Evolutionary conservation across 2,888 invertebrate genomes (phyloP).

Genomic region (Drosophila seclusa): DNA sequence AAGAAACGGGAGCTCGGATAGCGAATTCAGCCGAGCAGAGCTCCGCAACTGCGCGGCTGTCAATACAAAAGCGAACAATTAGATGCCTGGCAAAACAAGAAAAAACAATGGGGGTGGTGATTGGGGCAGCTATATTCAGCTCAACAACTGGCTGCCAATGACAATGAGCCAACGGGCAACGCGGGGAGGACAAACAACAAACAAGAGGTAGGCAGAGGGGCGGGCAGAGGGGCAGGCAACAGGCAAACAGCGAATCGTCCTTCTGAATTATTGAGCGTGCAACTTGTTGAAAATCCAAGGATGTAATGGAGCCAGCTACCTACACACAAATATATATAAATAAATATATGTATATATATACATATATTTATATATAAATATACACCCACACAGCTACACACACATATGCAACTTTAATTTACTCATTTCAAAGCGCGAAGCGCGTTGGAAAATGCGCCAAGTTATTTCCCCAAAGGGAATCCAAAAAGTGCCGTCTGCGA

Average conservation of each 20-base stretch:
- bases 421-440: slow-evolving; percentile 63
- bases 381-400: neutral
- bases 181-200: slow-evolving; percentile 8
- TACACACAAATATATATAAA: slow-evolving; percentile 4
- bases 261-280: slow-evolving; percentile 76
- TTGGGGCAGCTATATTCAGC: slow-evolving; percentile 6
- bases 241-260: slow-evolving; percentile 69
- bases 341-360: neutral
- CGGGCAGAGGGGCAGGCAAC: slow-evolving; percentile 13
- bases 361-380: slow-evolving; percentile 3
- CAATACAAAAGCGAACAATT: slow-evolving; percentile 74
- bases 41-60: slow-evolving; percentile 73
- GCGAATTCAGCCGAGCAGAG: slow-evolving; percentile 69
- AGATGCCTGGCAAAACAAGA: slow-evolving; percentile 36
- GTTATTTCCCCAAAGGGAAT: slow-evolving; percentile 62
- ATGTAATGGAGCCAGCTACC: slow-evolving; percentile 40
- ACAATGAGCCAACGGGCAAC: slow-evolving; percentile 43
- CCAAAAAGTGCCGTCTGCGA: slow-evolving; percentile 12
- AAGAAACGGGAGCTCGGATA: slow-evolving; percentile 50
- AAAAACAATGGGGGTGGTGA: neutral
- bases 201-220: slow-evolving; percentile 10
- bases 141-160: slow-evolving; percentile 49
- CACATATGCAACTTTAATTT: slow-evolving; percentile 60
- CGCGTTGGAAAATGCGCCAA: slow-evolving; percentile 64
- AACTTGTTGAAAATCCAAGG: slow-evolving; percentile 76